These are phyloP conservation scores for Drymonia ruficornis DNA, from an alignment of 2,888 invertebrate species.

Conservation along the genomic window DNA sequence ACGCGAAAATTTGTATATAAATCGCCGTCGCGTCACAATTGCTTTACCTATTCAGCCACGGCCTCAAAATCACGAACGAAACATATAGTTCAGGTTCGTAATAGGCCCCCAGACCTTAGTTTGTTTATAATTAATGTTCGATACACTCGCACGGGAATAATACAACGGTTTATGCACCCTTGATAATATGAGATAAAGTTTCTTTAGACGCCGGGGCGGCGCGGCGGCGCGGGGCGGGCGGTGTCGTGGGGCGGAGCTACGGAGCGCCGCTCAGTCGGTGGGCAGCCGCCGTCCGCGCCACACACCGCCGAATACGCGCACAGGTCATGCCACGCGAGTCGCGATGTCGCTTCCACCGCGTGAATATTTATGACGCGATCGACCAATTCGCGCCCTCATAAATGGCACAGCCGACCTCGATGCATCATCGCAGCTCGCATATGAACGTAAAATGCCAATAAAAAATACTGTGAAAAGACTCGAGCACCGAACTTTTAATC, in stretches of 20 bases:
- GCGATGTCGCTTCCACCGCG: slow-evolving; percentile 73
- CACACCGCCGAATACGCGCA: slow-evolving; percentile 54
- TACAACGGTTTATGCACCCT: slow-evolving; percentile 80
- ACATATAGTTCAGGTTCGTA: too few relatives aligned
- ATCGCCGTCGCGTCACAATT: too few relatives aligned
- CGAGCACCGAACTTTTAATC: slow-evolving; percentile 77
- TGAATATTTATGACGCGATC: slow-evolving; percentile 81
- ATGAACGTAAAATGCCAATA: slow-evolving; percentile 80
- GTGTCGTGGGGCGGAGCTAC: slow-evolving; percentile 75
- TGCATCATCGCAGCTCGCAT: slow-evolving; percentile 63
- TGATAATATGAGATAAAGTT: slow-evolving; percentile 81
- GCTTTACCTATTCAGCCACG: too few relatives aligned
- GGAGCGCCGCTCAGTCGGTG: slow-evolving; percentile 76
- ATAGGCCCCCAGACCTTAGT: slow-evolving; percentile 64
- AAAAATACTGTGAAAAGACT: slow-evolving; percentile 77
- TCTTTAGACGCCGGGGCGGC: slow-evolving; percentile 73
- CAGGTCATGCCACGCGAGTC: slow-evolving; percentile 72
- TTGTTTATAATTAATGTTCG: slow-evolving; percentile 75
- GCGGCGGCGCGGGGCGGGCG: slow-evolving; percentile 67
- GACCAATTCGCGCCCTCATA: slow-evolving; percentile 69
- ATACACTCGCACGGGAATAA: slow-evolving; percentile 75
- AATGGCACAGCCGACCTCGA: slow-evolving; percentile 76
- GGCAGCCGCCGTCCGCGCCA: slow-evolving; percentile 74
- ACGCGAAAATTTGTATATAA: too few relatives aligned
- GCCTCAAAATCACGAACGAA: too few relatives aligned